Base-by-base conservation (phyloP, 2,888 invertebrate species). In the Conchocele bisecta region DNA sequence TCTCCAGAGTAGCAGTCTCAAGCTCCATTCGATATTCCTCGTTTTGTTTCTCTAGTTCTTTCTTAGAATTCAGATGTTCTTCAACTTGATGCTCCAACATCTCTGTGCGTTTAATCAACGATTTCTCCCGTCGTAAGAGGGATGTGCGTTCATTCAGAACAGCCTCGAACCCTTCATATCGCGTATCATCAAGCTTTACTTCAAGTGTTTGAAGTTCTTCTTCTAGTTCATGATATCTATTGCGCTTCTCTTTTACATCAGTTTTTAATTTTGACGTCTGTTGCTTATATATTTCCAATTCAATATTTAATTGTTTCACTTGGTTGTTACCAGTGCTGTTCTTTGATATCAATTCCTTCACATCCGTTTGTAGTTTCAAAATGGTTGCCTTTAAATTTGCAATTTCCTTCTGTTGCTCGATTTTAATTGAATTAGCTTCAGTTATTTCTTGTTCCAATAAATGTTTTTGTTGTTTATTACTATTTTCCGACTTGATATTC, bases 401-500 rank as follows among this genome's bases (percentile, higher is more conserved):
- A 6, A 76, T 53, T 67, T 76, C 76, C 42, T 76, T 76, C 0
- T 59, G 64, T 63, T 73, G 66, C 35, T 72, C 72, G n/a, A 63
- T 72, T 26, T 72, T 72, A n/a, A 44, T 63, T 13, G 59, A 42
- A 33, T 70, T 76, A 11, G 67, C 57, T 24, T 76, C 76, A 13
- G 39, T 33, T 2, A 66, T 31, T 37, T 76, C 76, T 35, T 70
- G 72, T 20, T 76, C 72, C 2, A 59, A 39, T 13, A 69, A 33
- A 37, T 76, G 65, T 37, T 73, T 76, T 35, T 76, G 76, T 26
- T 70, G 72, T 31, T 73, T 76, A 35, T 72, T 69, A 22, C 66
- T 72, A 22, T 69, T 56, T 56, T 76, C 76, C 46, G 73, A 63
- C 59, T 73, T 76, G 4, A 76, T 20, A 46, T 76, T 76, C n/a